phyloP scores from a whole-genome alignment of 2,113 vertebrate species.

The Rhinolophus sinicus region DNA sequence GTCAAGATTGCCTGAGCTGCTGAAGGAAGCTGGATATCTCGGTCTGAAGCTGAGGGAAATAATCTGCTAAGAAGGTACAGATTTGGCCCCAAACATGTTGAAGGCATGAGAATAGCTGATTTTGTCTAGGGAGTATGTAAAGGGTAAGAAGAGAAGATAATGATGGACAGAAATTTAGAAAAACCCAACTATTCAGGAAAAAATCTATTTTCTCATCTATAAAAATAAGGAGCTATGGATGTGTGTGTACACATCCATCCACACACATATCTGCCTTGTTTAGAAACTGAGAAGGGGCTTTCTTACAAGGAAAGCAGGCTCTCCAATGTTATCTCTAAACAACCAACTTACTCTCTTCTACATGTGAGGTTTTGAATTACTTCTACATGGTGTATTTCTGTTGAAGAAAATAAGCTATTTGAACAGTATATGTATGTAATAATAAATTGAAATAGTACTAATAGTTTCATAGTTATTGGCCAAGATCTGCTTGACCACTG shows the following conservation, averaged over 20 bases:
- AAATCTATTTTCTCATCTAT: background rate
- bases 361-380: background rate
- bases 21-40: background rate
- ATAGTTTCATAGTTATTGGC: background rate
- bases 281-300: background rate
- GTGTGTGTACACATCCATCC: background rate
- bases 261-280: background rate
- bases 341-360: background rate
- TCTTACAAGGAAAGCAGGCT: background rate
- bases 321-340: background rate
- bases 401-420: background rate
- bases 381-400: background rate
- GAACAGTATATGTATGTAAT: background rate
- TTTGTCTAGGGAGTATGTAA: background rate
- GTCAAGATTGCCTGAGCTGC: background rate
- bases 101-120: background rate
- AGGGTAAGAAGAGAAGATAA: background rate
- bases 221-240: background rate
- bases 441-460: background rate
- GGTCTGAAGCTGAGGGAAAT: background rate
- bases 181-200: background rate
- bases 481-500: background rate
- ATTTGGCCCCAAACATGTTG: background rate
- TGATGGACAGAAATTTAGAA: background rate
- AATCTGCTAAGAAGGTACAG: background rate